Evolutionary conservation across 37 sponge, comb jelly and placozoan genomes (phyloP), one percentile per base, ranked within the genome.

Genomic region (Aphrocallistes beatrix): DNA sequence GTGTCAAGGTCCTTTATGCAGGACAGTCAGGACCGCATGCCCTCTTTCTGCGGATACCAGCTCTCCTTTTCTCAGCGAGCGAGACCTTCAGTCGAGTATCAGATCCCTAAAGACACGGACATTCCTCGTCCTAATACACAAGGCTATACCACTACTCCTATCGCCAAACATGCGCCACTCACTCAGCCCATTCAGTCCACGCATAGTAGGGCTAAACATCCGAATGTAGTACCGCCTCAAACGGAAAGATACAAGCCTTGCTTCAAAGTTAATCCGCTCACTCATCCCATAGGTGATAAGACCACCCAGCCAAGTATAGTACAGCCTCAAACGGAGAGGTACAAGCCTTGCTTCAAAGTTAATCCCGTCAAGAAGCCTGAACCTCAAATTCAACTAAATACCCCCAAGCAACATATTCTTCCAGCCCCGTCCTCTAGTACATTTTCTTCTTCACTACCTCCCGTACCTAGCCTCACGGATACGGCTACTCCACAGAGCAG

Each of bases 321-420:
- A 25, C n/a, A n/a, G n/a, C 75, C 75, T 25, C 3, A 19, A 19
- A 19, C 75, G 3, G 75, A 60, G 75, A 60, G 75, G n/a, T 60
- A 60, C 34, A 60, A 28, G 34, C 75, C 75, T 60, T 32, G 25
- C 75, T 60, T 60, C 21, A 60, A 60, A 60, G 75, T 30, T 60
- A 60, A 60, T 19, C 75, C 75, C 75, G 32, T 60, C 75, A 60
- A n/a, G n/a, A n/a, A n/a, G n/a, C n/a, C n/a, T n/a, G n/a, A n/a
- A n/a, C n/a, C n/a, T n/a, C n/a, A n/a, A n/a, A n/a, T n/a, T n/a
- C n/a, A n/a, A n/a, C n/a, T n/a, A n/a, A n/a, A n/a, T n/a, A n/a
- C n/a, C n/a, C n/a, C n/a, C n/a, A n/a, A n/a, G n/a, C n/a, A n/a
- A n/a, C n/a, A n/a, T n/a, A n/a, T n/a, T n/a, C n/a, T n/a, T n/a